These are phyloP conservation scores for Ctenosaura bakeri DNA, from an alignment of 2,797 vertebrate species.

Conservation along the genomic window DNA sequence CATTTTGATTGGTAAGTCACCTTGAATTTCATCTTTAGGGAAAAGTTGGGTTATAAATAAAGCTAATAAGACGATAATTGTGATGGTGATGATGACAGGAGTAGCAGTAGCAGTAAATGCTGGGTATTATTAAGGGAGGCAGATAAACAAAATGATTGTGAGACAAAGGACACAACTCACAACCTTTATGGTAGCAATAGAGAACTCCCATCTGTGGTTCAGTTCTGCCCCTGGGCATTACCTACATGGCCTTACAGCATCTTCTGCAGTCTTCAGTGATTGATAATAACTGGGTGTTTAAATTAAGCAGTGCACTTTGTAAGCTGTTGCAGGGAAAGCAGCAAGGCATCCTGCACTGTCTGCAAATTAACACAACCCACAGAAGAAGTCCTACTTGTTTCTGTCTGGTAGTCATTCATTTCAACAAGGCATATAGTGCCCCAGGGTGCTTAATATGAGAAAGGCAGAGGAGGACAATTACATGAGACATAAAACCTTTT, in stretches of 20 bases:
- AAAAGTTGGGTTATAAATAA: too few relatives aligned
- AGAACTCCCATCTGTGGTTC: background rate
- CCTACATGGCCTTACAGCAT: background rate
- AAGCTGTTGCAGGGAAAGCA: background rate
- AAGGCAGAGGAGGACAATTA: background rate
- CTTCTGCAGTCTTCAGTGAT: background rate
- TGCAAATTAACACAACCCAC: background rate
- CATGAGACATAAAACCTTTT: background rate
- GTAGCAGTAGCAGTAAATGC: too few relatives aligned
- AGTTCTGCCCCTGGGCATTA: background rate
- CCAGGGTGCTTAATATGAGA: background rate
- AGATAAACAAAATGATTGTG: background rate
- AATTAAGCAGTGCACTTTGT: background rate
- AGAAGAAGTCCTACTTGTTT: too few relatives aligned
- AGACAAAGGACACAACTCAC: too few relatives aligned
- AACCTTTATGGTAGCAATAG: background rate
- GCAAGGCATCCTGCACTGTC: background rate
- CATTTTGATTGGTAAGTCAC: too few relatives aligned
- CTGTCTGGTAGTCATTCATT: background rate
- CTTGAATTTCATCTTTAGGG: too few relatives aligned
- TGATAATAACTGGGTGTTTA: background rate
- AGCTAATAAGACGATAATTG: too few relatives aligned
- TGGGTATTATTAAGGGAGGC: background rate
- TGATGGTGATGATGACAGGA: too few relatives aligned
- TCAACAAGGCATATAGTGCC: background rate